Base-by-base conservation (phyloP, 2,888 invertebrate genomes). In the Hemistola chrysoprasaria region DNA sequence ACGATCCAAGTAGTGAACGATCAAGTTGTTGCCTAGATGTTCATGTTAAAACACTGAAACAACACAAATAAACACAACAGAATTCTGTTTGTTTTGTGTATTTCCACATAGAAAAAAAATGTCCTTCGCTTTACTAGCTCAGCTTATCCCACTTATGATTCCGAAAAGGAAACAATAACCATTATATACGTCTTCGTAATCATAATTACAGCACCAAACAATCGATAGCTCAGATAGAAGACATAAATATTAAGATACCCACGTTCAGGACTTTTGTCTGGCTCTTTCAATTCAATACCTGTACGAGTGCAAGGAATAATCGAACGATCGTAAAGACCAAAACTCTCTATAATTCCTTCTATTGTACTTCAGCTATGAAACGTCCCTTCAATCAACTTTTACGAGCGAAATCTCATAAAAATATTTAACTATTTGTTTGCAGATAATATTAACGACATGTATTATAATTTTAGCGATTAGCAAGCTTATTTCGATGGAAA, bases 341-440 rank as follows among this genome's bases (percentile, higher is more conserved):
- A 56, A 62, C 51, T 59, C 56, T 63, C 70, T 62, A 76, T 78
- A 75, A 69, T 60, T 68, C 62, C 34, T 6, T 27, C 56, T 52
- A 68, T 80, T 80, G 79, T 75, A 48, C 46, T 24, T 16, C 25
- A 51, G 56, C 56, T 66, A 79, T 78, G 75, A 84, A 82, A 77
- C 63, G 57, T 55, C 67, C 59, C 68, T 78, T 86, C 86, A 87
- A 88, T 88, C 85, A 85, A 71, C 55, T 71, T 87, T 88, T 88
- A 88, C 84, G 87, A 85, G 61, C 72, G 62, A 73, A 78, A 71
- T 67, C 72, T 50, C 84, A 78, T 87, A 87, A 87, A 88, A 86
- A 85, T 87, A 78, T 87, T 88, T 87, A 86, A 87, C 78, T 77
- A 66, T 84, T 81, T 88, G 80, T 88, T 88, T 87, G 83, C 78